Conservation (phyloP, 2,888 invertebrate genomes). For the Microctonus hyperodae region DNA sequence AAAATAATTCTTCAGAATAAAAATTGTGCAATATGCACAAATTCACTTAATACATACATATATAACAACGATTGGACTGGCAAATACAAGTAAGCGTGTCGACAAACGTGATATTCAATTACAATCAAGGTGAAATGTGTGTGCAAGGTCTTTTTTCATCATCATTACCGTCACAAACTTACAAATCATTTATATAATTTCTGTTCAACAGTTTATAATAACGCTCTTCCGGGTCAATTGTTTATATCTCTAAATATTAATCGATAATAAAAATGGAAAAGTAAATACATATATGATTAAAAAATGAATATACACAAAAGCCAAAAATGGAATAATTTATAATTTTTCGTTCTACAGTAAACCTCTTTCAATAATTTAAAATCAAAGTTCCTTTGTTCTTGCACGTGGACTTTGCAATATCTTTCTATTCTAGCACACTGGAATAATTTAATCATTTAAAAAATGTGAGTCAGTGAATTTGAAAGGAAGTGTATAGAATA, state of each 20-base stretch:
- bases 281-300: neutral
- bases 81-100: neutral
- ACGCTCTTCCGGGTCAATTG: slow-evolving; percentile 7
- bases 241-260: neutral
- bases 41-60: neutral
- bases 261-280: no score
- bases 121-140: slow-evolving; percentile 13
- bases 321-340: neutral
- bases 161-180: neutral
- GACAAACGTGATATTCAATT: slow-evolving; percentile 15
- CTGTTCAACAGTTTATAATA: neutral
- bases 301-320: neutral
- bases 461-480: slow-evolving; percentile 17
- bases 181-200: neutral
- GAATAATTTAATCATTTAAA: neutral
- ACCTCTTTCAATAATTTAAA: neutral
- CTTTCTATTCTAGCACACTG: neutral
- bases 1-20: neutral
- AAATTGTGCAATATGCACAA: neutral
- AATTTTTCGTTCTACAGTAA: neutral
- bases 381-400: neutral
- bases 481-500: neutral
- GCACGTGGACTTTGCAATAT: neutral
- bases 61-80: neutral
- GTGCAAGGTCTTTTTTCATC: neutral